Base-by-base conservation (phyloP, 2,888 invertebrate genomes). In the Diarsia mendica region DNA sequence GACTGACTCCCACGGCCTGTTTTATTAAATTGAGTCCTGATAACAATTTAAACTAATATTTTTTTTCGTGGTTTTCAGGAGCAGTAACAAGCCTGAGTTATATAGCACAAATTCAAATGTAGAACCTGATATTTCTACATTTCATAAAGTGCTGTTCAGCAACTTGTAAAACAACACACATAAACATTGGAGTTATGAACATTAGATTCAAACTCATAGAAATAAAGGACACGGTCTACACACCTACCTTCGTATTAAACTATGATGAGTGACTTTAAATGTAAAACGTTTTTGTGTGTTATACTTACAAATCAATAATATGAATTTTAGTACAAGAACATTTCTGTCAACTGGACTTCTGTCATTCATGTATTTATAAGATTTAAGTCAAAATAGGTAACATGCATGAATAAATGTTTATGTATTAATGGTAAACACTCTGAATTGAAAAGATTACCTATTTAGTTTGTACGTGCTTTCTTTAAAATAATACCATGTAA, bases 131-230 rank as follows among this genome's bases (percentile, higher is more conserved):
- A 95, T 98, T 83, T 97, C 97, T 68, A 97, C 98, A 78, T 97
- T 98, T 88, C 97, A 98, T 91, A 97, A 98, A 95, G 97, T 97
- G 72, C 92, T 98, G 72, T 98, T 98, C 82, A 96, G 96, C 88
- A 94, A 95, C 87, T 91, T 94, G 84, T 95, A 92, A 90, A 77
- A n/a, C 18, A 51, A 20, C 28, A 55, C 28, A 28, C 28, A 28
- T 28, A 28, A 1, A 28, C 13, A 51, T 18, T 28, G 39, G 46
- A 39, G 33, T 33, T 69, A 39, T 53, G 39, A 44, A 63, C 28
- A 48, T 49, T 49, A 8, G 1, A 53, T 63, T 13, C n/a, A 28
- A 53, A 55, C 15, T 72, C 9, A 20, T 48, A 39, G 18, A n/a
- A 48, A 6, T 20, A 58, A 44, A 58, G 15, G 39, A 69, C 44